phyloP scores from a whole-genome alignment of 2,888 invertebrate species.

The Charanyca ferruginea region DNA sequence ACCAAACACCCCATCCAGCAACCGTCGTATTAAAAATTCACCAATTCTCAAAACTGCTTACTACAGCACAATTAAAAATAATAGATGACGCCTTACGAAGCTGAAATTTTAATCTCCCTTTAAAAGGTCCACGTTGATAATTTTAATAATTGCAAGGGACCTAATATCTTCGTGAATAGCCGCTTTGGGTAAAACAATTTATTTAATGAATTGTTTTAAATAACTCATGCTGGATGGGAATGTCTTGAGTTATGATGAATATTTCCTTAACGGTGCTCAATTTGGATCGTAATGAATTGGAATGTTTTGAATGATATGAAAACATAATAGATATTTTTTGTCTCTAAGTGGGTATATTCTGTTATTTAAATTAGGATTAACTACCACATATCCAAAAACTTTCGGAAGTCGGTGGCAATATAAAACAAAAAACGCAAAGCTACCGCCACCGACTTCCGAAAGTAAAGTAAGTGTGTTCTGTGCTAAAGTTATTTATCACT shows the following conservation, averaged over 20 bases:
- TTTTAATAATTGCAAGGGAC: constrained; percentile 67
- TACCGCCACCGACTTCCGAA: too few species aligned
- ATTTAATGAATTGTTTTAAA: constrained; percentile 60
- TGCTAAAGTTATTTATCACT: too few species aligned
- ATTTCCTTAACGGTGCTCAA: constrained; percentile 29
- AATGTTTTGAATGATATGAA: constrained; percentile 1
- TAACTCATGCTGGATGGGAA: constrained; percentile 34
- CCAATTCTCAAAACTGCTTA: constrained; percentile 22
- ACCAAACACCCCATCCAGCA: too few species aligned
- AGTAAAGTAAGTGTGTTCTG: too few species aligned
- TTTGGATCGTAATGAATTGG: constrained; percentile 33
- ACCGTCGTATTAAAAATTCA: too few species aligned
- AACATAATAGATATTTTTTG: background rate
- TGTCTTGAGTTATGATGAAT: constrained; percentile 21
- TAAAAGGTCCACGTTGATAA: constrained; percentile 58
- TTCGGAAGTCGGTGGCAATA: too few species aligned
- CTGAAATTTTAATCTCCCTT: constrained; percentile 60
- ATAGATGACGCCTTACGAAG: constrained; percentile 51
- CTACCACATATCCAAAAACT: too few species aligned
- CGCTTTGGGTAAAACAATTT: constrained; percentile 57
- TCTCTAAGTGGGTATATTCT: too few species aligned
- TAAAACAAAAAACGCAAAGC: too few species aligned
- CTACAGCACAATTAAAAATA: constrained; percentile 48
- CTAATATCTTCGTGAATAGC: constrained; percentile 60
- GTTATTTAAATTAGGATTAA: too few species aligned